phyloP scores from a whole-genome alignment of 2,113 vertebrate species.

The Scolopax mira region DNA sequence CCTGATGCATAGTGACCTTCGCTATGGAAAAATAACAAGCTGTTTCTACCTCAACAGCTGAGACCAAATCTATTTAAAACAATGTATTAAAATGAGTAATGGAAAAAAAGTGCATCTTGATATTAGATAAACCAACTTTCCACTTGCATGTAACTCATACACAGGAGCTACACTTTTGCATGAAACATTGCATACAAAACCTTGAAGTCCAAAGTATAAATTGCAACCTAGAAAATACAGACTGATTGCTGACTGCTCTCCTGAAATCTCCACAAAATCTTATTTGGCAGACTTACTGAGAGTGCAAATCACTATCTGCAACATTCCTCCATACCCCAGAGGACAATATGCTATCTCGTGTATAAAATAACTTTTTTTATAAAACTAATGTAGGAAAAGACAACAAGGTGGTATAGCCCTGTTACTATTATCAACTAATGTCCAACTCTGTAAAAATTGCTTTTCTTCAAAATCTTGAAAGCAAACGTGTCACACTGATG shows the following conservation, averaged over 20 bases:
- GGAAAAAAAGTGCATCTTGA: not conserved
- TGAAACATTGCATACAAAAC: not conserved
- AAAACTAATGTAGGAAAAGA: not conserved
- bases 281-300: too few species aligned
- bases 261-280: not conserved
- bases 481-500: not conserved
- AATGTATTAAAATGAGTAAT: slow-evolving; percentile 5
- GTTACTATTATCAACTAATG: not conserved
- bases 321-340: not conserved
- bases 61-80: slow-evolving; percentile 56
- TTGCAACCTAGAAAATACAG: not conserved
- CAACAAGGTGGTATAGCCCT: not conserved
- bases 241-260: not conserved
- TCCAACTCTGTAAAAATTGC: not conserved
- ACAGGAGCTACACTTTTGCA: not conserved
- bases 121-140: not conserved
- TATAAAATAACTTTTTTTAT: not conserved
- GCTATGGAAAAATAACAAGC: slow-evolving; percentile 58
- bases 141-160: not conserved
- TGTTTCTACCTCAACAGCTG: slow-evolving; percentile 45
- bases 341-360: not conserved
- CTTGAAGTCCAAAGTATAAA: not conserved
- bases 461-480: not conserved
- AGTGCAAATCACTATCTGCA: not conserved
- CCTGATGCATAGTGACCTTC: slow-evolving; percentile 1